Percentiles rank a stretch among this genome's conserved stretches.
phyloP scores from a whole-genome alignment of 2,888 invertebrate genomes.

The Elmis aenea region DNA sequence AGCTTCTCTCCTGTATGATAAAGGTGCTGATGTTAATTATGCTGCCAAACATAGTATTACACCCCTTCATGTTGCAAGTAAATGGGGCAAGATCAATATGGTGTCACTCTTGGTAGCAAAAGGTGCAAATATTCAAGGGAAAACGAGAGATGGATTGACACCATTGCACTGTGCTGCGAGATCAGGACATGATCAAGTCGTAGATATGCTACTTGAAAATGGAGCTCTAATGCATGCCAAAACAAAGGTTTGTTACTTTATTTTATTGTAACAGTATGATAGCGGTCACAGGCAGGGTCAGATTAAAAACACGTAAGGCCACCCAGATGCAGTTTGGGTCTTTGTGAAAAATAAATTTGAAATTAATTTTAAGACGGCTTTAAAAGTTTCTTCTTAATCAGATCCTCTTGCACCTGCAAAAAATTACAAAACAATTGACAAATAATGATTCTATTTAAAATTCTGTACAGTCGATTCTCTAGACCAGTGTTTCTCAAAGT shows the following conservation, averaged over 20 bases:
- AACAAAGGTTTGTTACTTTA: constrained; percentile 67
- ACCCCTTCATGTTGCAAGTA: constrained; percentile 96
- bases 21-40: constrained; percentile 92
- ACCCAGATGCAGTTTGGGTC: too few species aligned
- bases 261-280: too few species aligned
- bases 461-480: too few species aligned
- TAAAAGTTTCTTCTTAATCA: too few species aligned
- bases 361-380: too few species aligned
- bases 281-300: too few species aligned
- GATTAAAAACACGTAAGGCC: too few species aligned
- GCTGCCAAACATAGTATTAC: constrained; percentile 97
- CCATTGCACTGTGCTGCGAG: constrained; percentile 96
- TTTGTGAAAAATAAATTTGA: too few species aligned
- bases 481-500: too few species aligned
- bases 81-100: constrained; percentile 97
- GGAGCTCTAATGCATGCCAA: constrained; percentile 92
- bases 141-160: constrained; percentile 91
- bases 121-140: constrained; percentile 87
- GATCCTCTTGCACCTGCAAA: too few species aligned
- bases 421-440: too few species aligned
- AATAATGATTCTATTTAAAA: too few species aligned
- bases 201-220: constrained; percentile 80
- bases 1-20: constrained; percentile 79
- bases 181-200: constrained; percentile 93
- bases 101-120: constrained; percentile 81